These are phyloP conservation scores for Cryptotermes secundus DNA, from an alignment of 1,140 invertebrate genomes.

Conservation along the genomic window DNA sequence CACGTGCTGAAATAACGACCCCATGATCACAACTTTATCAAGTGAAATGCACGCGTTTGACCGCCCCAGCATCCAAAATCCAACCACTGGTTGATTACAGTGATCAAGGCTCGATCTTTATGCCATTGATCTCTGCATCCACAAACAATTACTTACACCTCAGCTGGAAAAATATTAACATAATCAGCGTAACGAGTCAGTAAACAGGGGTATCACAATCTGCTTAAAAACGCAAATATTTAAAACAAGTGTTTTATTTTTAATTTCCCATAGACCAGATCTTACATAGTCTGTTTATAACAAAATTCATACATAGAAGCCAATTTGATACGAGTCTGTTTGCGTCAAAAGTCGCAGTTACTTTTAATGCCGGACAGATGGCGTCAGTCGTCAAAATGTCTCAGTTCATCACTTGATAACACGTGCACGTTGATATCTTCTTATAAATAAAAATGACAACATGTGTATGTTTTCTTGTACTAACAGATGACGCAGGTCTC, in stretches of 20 bases:
- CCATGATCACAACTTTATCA: constrained; percentile 9
- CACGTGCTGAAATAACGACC: background rate
- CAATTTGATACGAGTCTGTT: no score
- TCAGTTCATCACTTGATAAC: no score
- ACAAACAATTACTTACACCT: constrained; percentile 13
- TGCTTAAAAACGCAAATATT: background rate
- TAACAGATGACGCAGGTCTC: no score
- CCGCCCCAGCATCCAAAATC: background rate
- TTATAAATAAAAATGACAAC: no score
- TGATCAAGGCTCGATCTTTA: background rate
- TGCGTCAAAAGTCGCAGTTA: no score
- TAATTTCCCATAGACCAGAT: no score
- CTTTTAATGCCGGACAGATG: no score
- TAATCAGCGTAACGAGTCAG: background rate
- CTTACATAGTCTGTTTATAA: no score
- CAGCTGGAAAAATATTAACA: background rate
- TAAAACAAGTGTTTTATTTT: background rate
- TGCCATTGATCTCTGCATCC: background rate
- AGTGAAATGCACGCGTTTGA: background rate
- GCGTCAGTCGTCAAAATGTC: no score
- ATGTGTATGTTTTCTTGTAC: no score
- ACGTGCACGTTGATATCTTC: no score
- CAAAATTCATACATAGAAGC: no score
- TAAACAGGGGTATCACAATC: background rate
- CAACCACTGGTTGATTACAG: background rate